Evolutionary conservation across 2,888 invertebrate species (phyloP).

Genomic region (Vanessa cardui): DNA sequence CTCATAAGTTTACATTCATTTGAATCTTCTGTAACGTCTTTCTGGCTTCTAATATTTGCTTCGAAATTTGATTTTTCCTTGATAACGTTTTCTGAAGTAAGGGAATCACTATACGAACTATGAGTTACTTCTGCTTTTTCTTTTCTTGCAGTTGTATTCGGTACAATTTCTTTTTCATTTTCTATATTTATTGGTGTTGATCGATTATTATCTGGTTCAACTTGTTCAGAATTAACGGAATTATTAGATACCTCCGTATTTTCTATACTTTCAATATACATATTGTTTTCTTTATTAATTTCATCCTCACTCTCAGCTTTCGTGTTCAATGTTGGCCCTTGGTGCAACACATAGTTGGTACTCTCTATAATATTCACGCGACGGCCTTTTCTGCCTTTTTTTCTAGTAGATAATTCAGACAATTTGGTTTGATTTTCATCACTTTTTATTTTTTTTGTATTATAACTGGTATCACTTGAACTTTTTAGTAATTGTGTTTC

Average conservation of each 20-base stretch:
- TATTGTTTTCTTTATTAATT: constrained; percentile 38
- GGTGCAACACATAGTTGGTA: constrained; percentile 12
- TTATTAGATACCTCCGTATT: constrained; percentile 28
- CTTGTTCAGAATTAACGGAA: constrained; percentile 16
- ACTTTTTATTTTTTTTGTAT: constrained; percentile 3
- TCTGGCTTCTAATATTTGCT: neutral
- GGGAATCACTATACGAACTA: neutral
- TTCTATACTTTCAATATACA: constrained; percentile 27
- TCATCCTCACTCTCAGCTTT: constrained; percentile 25
- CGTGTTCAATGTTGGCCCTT: constrained; percentile 17
- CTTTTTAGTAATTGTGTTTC: constrained; percentile 10
- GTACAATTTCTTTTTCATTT: constrained; percentile 2
- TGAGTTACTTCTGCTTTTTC: constrained; percentile 6
- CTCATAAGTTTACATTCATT: neutral
- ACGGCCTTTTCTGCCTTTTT: constrained; percentile 34
- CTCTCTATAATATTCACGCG: constrained; percentile 18
- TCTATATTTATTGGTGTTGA: constrained; percentile 1
- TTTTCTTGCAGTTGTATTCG: neutral
- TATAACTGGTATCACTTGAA: neutral
- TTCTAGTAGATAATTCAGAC: constrained; percentile 18
- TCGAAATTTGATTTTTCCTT: neutral
- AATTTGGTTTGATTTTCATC: constrained; percentile 10
- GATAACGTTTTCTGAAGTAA: neutral
- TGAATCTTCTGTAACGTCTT: neutral
- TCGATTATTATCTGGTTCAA: constrained; percentile 22